Base-by-base conservation (phyloP, 1,140 invertebrate genomes). In the Sminthurinus signatus region DNA sequence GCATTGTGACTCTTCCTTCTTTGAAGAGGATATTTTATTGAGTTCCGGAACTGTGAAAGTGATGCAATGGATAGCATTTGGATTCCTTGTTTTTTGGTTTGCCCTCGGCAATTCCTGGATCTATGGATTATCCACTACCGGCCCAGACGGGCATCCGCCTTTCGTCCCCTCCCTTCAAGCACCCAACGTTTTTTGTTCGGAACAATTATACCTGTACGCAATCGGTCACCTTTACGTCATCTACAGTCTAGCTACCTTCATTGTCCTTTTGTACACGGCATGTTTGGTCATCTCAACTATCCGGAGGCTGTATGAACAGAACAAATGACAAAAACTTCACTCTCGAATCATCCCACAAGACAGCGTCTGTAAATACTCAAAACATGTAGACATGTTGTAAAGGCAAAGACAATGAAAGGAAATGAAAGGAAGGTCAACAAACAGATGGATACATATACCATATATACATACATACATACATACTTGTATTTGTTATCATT, bases 71-170 rank as follows among this genome's bases (percentile, higher is more conserved):
- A 78, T 79, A 0, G 79, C 89, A 1, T 83, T 84, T 17, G 74
- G 82, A 32, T 88, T 91, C 74, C 81, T 91, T 0, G 77, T 87
- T 59, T 82, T 77, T 14, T 90, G 88, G 87, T 90, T 90, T 72
- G 75, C 80, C 10, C 74, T 84, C 74, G 88, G 89, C 19, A 89
- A 90, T 76, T 87, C 86, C 73, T 89, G 87, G 86, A 88, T 88
- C n/a, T 77, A 87, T 29, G 39, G 54, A 29, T 28, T 64, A 25
- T 36, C 32, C 5, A 5, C 5, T 5, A 4, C 4, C 3, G 62
- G 62, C 25, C 79, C 80, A 65, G 86, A 88, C 72, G 84, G 84
- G 78, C 86, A 10, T 25, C 87, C 88, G 15, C 82, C 85, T 60
- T 87, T 82, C 74, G 76, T 81, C 2, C 81, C 83, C 5, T 82